Evolutionary conservation across 2,113 vertebrate genomes (phyloP), one percentile per base, ranked within the genome.

Genomic region (Percina caprodes): DNA sequence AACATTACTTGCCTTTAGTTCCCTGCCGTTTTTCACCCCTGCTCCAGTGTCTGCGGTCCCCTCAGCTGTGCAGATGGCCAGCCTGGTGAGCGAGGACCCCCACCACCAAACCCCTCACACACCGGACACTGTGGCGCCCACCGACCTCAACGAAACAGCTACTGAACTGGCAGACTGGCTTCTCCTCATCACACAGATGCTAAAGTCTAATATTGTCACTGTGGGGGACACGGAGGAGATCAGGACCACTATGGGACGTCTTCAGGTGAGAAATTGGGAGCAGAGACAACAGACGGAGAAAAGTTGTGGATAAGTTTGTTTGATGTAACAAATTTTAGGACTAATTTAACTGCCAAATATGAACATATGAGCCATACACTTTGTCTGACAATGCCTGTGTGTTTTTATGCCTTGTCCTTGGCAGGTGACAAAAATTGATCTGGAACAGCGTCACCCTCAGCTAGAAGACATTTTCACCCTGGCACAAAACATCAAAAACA

Each of bases 401-500:
- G 42, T 58, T 16, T 63, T 60, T 46, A 19, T 75, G 33, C 33
- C 67, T 69, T 11, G 2, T 70, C 84, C 24, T 35, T 90, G 62
- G 56, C 91, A 99, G 98, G 96, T 97, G 90, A 99, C 98, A 19
- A 98, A 96, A 84, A 93, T 87, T 21, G 98, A 99, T 92, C 89
- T 99, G 89, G 97, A 99, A 52, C 97, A 99, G 75, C 96, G 98
- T 1, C 97, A 97, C 30, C 94, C 97, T 23, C 97, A 99, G 81
- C 94, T 99, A 0, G 98, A 99, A 88, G 96, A 95, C 74, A 97
- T 99, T 88, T 99, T 99, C 68, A 99, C 97, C 0, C 88, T 99
- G 93, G 97, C 98, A 51, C 98, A 99, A 86, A 99, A 99, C 93
- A 95, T 98, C 92, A 99, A 99, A 94, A 99, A 99, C 87, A 99